A percentile compares a stretch with the other conserved stretches of the same genome.
Evolutionary conservation across 2,888 invertebrate species (phyloP).

Genomic region (Pyrochroa serraticornis): DNA sequence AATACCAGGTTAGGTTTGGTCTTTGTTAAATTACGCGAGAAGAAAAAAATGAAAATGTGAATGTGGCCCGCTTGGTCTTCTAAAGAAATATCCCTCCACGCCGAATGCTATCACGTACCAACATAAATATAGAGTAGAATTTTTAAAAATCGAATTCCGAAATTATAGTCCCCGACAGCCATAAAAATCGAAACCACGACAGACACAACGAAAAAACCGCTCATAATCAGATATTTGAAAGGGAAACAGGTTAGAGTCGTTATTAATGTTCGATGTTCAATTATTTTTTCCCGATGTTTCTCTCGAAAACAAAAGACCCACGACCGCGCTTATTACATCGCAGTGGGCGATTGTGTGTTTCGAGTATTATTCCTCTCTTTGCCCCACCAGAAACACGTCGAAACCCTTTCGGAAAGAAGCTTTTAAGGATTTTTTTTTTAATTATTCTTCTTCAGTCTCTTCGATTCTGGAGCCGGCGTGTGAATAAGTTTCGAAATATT

Average conservation of each 20-base stretch:
- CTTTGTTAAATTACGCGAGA: not conserved
- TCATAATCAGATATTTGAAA: constrained; percentile 48
- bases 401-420: not conserved
- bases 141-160: constrained; percentile 54
- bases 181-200: constrained; percentile 51
- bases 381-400: not conserved
- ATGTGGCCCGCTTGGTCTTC: constrained; percentile 1
- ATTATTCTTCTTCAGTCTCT: not conserved
- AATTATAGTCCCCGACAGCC: constrained; percentile 52
- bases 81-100: constrained; percentile 22
- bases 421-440: not conserved
- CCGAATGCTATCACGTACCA: constrained; percentile 51
- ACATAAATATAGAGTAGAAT: constrained; percentile 52
- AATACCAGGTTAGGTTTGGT: constrained; percentile 4
- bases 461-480: not conserved
- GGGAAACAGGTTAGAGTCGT: constrained; percentile 45
- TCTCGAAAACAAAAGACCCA: constrained; percentile 45
- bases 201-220: constrained; percentile 32
- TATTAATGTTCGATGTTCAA: constrained; percentile 49
- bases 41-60: constrained; percentile 15
- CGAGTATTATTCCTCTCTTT: not conserved
- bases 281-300: constrained; percentile 50
- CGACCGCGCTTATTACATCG: constrained; percentile 29
- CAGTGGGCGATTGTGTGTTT: constrained; percentile 20
- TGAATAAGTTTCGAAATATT: constrained; percentile 1